Base-by-base conservation (phyloP, 2,888 invertebrate genomes). In the Drosophila parthenogenetica region DNA sequence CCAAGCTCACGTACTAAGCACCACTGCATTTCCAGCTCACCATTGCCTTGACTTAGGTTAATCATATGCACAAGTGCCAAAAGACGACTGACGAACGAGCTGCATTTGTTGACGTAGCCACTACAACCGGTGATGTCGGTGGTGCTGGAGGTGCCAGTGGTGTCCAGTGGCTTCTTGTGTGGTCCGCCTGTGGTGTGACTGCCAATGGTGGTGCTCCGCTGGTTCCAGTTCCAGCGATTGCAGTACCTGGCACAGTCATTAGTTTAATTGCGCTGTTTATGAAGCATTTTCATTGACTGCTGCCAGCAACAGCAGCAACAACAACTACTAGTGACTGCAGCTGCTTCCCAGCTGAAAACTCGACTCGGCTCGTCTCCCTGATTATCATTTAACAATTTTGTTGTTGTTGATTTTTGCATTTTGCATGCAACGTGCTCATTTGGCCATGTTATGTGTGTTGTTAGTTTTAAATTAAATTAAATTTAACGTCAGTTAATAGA, bases 221-320 rank as follows among this genome's bases (percentile, higher is more conserved):
- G 49, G 48, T 51, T 35, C 35, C 61, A 43, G 55, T 22, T 50
- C 39, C 48, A 63, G 40, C 43, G 77, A 73, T 62, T 64, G 69
- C 43, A 42, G 65, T 49, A 45, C 74, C 68, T 59, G 72, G 73
- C 82, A 79, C 73, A 76, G 76, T 84, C 89, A 87, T 89, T 89
- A 84, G 76, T 81, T 86, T 89, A 89, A 87, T 87, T 78, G 89
- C 81, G 70, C 83, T 89, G 85, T 89, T 88, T 88, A 86, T 87
- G 86, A 77, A 73, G 73, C 79, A 63, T 75, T 75, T 73, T 69
- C 77, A 77, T 66, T 68, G 66, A 75, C 64, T 73, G 59, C 50
- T 53, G 46, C 49, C 51, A 46, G 22, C 62, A 22, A 5, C 46
- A 16, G 10, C 37, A 39, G 5, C 14, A 8, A 10, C 72, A 62